Evolutionary conservation across 2,888 invertebrate species (phyloP).

Genomic region (Yponomeuta plumbellus): DNA sequence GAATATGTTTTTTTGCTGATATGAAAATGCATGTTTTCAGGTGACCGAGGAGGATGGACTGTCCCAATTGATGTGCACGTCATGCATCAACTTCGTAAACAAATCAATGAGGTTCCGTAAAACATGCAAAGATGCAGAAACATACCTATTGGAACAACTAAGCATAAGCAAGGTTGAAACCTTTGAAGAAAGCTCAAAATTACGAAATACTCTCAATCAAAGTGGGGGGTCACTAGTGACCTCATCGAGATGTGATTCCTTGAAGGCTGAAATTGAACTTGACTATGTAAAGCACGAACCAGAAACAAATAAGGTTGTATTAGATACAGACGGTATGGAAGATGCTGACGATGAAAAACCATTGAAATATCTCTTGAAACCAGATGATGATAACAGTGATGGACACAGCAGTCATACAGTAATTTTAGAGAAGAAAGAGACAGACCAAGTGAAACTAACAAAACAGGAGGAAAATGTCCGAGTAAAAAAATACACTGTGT

Average conservation of each 20-base stretch:
- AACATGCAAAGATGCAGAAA: slow-evolving; percentile 35
- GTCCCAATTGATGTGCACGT: slow-evolving; percentile 42
- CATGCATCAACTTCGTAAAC: slow-evolving; percentile 32
- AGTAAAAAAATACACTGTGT: not conserved
- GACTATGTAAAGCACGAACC: slow-evolving; percentile 19
- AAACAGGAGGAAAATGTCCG: not conserved
- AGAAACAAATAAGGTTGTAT: not conserved
- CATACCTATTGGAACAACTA: slow-evolving; percentile 24
- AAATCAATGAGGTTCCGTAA: slow-evolving; percentile 36
- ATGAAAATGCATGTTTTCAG: slow-evolving; percentile 28
- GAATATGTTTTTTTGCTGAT: not conserved
- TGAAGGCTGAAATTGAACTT: slow-evolving; percentile 15
- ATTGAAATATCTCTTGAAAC: slow-evolving; percentile 9
- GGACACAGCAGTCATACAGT: not conserved
- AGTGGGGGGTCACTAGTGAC: not conserved
- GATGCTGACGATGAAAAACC: slow-evolving; percentile 15
- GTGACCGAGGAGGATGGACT: slow-evolving; percentile 35
- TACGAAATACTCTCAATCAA: not conserved
- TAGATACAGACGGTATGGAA: not conserved
- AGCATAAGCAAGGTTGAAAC: slow-evolving; percentile 18
- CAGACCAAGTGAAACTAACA: no score
- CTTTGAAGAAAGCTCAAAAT: not conserved
- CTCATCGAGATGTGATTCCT: not conserved
- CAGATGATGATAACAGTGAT: not conserved
- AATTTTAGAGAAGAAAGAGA: no score